phyloP scores from a whole-genome alignment of 1,140 invertebrate species.

The Zaprionus africanus region DNA sequence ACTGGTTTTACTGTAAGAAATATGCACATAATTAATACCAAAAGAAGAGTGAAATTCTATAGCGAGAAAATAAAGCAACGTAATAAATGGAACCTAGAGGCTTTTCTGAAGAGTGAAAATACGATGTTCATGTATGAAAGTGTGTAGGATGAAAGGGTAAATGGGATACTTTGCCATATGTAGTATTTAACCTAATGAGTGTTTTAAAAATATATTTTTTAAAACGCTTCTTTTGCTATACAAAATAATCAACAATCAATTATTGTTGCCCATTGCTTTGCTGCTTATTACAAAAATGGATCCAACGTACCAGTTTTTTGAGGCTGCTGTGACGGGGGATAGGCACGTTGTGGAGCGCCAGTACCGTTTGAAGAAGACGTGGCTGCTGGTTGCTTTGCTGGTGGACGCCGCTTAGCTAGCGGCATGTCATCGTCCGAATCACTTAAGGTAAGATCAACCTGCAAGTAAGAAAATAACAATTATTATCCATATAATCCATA shows the following conservation, averaged over 20 bases:
- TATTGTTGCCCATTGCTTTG: slow-evolving; percentile 45
- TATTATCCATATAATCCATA: slow-evolving; percentile 1
- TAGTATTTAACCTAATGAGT: slow-evolving; percentile 50
- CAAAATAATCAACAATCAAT: slow-evolving; percentile 27
- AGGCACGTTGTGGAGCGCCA: slow-evolving; percentile 69
- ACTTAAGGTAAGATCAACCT: slow-evolving; percentile 84
- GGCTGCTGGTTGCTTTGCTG: slow-evolving; percentile 62
- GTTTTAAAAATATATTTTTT: slow-evolving; percentile 47
- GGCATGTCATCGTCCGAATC: slow-evolving; percentile 85
- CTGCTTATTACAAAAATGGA: slow-evolving; percentile 77
- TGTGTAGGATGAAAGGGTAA: slow-evolving; percentile 12
- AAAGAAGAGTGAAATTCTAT: slow-evolving; percentile 8
- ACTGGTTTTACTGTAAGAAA: background rate
- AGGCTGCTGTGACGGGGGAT: slow-evolving; percentile 62
- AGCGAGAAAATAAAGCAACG: slow-evolving; percentile 10
- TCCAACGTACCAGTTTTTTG: slow-evolving; percentile 84
- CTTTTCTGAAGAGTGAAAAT: slow-evolving; percentile 5
- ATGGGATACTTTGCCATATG: slow-evolving; percentile 1
- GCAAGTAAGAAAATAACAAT: slow-evolving; percentile 8
- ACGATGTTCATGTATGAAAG: background rate
- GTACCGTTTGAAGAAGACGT: slow-evolving; percentile 78
- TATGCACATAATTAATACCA: background rate
- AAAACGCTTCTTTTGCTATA: slow-evolving; percentile 52
- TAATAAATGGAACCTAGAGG: slow-evolving; percentile 6
- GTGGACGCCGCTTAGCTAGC: slow-evolving; percentile 79